Percentiles rank a stretch among this genome's conserved stretches.
These are phyloP conservation scores for Alentia gelatinosa DNA, from an alignment of 2,888 invertebrate species.

Conservation along the genomic window DNA sequence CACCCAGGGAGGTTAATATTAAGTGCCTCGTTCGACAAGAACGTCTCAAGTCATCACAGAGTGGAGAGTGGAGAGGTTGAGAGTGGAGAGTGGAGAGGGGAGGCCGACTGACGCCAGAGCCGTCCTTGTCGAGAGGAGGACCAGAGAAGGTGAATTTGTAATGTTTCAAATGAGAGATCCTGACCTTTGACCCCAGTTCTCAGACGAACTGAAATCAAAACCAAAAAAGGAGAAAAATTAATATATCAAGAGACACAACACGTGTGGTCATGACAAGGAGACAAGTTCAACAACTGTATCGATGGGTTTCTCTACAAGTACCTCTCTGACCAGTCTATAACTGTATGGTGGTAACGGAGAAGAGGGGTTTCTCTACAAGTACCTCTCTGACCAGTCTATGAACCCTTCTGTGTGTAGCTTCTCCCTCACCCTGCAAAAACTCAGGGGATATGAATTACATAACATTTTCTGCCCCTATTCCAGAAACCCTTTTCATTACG, in stretches of 20 bases:
- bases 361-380: no score
- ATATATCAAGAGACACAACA: slow-evolving; percentile 40
- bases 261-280: not conserved
- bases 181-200: slow-evolving; percentile 54
- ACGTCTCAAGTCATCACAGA: not conserved
- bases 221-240: slow-evolving; percentile 51
- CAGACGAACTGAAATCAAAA: slow-evolving; percentile 49
- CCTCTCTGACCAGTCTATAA: no score
- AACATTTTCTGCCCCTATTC: no score
- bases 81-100: no score
- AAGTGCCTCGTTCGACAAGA: not conserved
- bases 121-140: not conserved
- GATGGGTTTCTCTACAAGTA: no score
- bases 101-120: no score
- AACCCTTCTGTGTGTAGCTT: no score
- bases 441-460: no score
- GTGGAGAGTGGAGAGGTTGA: not conserved
- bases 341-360: no score
- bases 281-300: not conserved
- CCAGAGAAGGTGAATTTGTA: slow-evolving; percentile 38
- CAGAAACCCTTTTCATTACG: no score
- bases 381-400: no score
- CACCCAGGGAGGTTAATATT: slow-evolving; percentile 3
- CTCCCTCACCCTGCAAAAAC: no score
- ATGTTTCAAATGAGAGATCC: slow-evolving; percentile 37